phyloP scores from a whole-genome alignment of 2,113 vertebrate species.

The Procavia capensis region DNA sequence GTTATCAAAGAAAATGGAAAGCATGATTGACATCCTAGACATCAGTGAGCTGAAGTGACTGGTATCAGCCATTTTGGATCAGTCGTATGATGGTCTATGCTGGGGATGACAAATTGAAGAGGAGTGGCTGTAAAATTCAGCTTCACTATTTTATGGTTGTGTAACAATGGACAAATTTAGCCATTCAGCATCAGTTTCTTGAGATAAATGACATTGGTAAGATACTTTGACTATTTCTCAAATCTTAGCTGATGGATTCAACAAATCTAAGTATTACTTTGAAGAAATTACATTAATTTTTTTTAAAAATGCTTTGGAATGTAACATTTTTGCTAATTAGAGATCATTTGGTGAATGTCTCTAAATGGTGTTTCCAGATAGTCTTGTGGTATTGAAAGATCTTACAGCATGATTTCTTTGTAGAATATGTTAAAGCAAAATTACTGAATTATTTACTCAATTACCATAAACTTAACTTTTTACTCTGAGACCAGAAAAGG shows the following conservation, averaged over 20 bases:
- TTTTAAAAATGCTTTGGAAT: background rate
- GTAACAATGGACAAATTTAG: background rate
- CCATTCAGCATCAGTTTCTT: background rate
- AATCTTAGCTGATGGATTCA: background rate
- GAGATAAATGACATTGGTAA: background rate
- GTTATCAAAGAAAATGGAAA: too few species aligned
- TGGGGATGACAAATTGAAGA: too few species aligned
- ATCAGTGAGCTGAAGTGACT: too few species aligned
- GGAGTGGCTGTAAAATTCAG: background rate
- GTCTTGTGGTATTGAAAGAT: background rate
- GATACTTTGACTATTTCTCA: background rate
- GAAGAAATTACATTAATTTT: background rate
- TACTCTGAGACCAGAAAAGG: background rate
- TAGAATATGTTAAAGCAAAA: background rate
- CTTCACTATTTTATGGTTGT: background rate
- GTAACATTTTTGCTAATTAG: background rate
- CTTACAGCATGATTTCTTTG: background rate
- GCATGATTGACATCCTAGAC: too few species aligned
- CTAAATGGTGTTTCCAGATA: background rate
- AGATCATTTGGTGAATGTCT: background rate
- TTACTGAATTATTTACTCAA: background rate
- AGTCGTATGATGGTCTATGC: too few species aligned
- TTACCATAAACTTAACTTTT: constrained; percentile 40
- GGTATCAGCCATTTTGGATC: too few species aligned
- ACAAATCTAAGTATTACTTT: background rate